These are phyloP conservation scores for Iselma pallidipennis DNA, from an alignment of 2,888 invertebrate genomes.

Conservation along the genomic window DNA sequence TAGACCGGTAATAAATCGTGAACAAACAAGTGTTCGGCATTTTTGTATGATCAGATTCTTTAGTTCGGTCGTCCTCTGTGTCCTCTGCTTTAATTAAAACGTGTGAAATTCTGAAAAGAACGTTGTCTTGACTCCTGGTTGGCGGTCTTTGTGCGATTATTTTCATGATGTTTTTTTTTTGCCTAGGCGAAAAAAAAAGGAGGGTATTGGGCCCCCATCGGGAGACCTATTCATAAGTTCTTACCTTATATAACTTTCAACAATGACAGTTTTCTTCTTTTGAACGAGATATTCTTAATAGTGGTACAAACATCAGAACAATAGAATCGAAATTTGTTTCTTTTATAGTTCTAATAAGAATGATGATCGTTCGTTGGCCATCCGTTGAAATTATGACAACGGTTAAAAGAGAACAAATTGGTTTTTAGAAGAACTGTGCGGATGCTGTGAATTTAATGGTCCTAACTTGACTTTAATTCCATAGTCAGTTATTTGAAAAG, in stretches of 20 bases:
- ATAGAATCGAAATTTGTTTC: slow-evolving; percentile 20
- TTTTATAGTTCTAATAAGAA: slow-evolving; percentile 28
- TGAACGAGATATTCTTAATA: slow-evolving; percentile 15
- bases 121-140: not conserved
- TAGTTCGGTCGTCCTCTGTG: too few relatives aligned
- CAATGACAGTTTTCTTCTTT: slow-evolving; percentile 23
- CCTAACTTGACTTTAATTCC: slow-evolving; percentile 30
- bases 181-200: not conserved
- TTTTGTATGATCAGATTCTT: not conserved
- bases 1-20: not conserved
- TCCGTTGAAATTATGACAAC: slow-evolving; percentile 32
- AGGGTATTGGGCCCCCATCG: slow-evolving; percentile 7
- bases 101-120: slow-evolving; percentile 23
- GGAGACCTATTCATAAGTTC: not conserved
- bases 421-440: slow-evolving; percentile 19
- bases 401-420: slow-evolving; percentile 32
- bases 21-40: not conserved
- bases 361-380: slow-evolving; percentile 25
- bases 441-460: slow-evolving; percentile 29
- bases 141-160: not conserved
- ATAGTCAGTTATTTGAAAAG: slow-evolving; percentile 9
- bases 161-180: not conserved
- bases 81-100: slow-evolving; percentile 30
- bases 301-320: slow-evolving; percentile 27
- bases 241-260: slow-evolving; percentile 13